A percentile compares a stretch with the other conserved stretches of the same genome.
phyloP scores from a whole-genome alignment of 1,140 invertebrate species.

The Adoxophyes honmai region DNA sequence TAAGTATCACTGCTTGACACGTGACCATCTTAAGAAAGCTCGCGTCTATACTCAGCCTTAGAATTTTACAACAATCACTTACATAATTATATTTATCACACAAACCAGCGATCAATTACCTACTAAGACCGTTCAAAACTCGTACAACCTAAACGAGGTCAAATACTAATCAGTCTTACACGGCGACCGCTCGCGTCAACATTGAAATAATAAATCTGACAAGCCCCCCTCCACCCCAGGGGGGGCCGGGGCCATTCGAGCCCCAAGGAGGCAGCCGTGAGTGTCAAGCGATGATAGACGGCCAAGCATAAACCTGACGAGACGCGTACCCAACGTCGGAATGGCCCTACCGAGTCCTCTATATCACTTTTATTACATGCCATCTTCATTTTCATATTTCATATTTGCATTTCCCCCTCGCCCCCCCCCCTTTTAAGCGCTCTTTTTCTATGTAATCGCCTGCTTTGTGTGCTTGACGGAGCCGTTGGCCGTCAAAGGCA shows the following conservation, averaged over 20 bases:
- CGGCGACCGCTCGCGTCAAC: conserved; percentile 35
- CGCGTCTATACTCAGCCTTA: too few species aligned
- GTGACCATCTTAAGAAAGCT: too few species aligned
- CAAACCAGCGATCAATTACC: too few species aligned
- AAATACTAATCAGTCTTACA: not conserved
- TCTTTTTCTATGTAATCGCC: conserved; percentile 67
- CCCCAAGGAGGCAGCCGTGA: conserved; percentile 57
- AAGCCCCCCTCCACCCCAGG: conserved; percentile 12
- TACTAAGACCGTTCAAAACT: too few species aligned
- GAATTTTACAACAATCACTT: too few species aligned
- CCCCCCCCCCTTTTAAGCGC: conserved; percentile 40
- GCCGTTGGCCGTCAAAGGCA: too few species aligned
- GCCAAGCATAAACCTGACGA: conserved; percentile 77
- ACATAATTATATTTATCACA: too few species aligned
- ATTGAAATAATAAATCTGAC: conserved; percentile 62
- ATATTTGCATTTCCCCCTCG: conserved; percentile 77
- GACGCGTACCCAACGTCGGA: conserved; percentile 64
- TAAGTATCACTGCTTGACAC: too few species aligned
- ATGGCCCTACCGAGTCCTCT: conserved; percentile 77
- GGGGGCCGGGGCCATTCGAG: conserved; percentile 15
- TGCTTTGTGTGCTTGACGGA: conserved; percentile 32
- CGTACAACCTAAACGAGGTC: not conserved
- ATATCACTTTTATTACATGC: conserved; percentile 79
- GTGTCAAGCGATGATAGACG: conserved; percentile 74
- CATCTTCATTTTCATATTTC: conserved; percentile 80